Base-by-base conservation (phyloP, 2,888 invertebrate species). In the Tryphoninae sp. region DNA sequence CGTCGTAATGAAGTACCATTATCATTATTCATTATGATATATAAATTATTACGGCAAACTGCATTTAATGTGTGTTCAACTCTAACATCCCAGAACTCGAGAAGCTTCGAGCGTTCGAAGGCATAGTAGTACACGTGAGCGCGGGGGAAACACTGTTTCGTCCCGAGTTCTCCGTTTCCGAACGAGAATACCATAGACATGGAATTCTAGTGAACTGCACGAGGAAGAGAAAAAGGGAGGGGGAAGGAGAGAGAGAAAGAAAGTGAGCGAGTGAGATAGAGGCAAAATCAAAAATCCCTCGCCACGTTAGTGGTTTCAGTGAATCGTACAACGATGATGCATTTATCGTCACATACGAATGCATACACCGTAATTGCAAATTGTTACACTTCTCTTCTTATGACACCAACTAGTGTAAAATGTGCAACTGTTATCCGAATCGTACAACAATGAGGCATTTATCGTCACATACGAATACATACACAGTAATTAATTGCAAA, bases 161-260 rank as follows among this genome's bases (percentile, higher is more conserved):
- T 72, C 78, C 33, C 51, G 81, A 64, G 53, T 79, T 79, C 76
- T 81, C 33, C 68, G 76, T 72, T 62, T 49, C 65, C 51, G 55
- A 72, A 2, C 22, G 53, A 33, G 33, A 69, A 64, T 49, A 53
- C 67, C 68, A 13, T 11, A 19, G 62, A 78, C 45, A 62, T 19
- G 26, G 40, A 49, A 59, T 53, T 72, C 55, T 42, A 59, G 51
- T 72, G 40, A 53, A 40, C 51, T 26, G 45, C 33, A 19, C 51
- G 69, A 22, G 40, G 40, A 45, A 11, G 49, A 61, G 19, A 26
- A 6, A 49, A 33, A 33, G 58, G 2, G 22, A 13, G 19, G 16
- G 33, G 33, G 23, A 49, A 23, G 19, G 58, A n/a, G 42, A 51
- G 19, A 33, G 45, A 65, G 23, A 65, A 26, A 53, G 23, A 11